Base-by-base conservation (phyloP, 2,797 vertebrate species). In the Psittacula echo region DNA sequence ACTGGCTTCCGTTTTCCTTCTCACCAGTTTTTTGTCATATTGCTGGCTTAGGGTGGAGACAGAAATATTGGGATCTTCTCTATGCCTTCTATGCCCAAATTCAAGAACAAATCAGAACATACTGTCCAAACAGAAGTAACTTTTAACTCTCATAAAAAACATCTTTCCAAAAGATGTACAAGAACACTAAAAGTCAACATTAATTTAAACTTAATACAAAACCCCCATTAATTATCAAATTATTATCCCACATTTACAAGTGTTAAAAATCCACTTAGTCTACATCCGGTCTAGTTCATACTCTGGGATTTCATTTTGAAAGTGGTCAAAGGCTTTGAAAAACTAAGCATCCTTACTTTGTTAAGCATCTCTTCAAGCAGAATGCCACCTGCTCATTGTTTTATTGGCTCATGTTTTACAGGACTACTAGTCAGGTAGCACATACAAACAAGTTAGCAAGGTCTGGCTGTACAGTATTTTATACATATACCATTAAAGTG, bases 201-300 rank as follows among this genome's bases (percentile, higher is more conserved):
- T 77, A 64, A 95, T 82, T 94, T 90, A 73, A 42, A 64, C 76
- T 88, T 71, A 87, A 76, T 82, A 85, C 8, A 67, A 95, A 95
- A 26, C 58, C 58, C 58, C 15, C 7, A 37, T 37, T 24, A 58
- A 58, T 58, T 60, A 37, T 26, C 58, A 60, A 60, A 60, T 37
- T 37, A 60, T 60, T 37, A 60, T 60, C 23, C 58, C 34, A 26
- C 34, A 93, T 90, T 94, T 96, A 93, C 32, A 97, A 95, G 95
- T 87, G 90, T 77, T 93, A 90, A 96, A 96, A 93, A 91, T 85
- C 83, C 58, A 72, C 70, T 92, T 94, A 45, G 34, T 65, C 74
- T 76, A 39, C 42, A 41, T 44, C 75, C 82, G 83, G 90, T 60
- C 66, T 94, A 87, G 82, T 87, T 93, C 81, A 60, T 48, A 93